phyloP scores from a whole-genome alignment of 2,888 invertebrate species.

The Zaprionus lineosus region DNA sequence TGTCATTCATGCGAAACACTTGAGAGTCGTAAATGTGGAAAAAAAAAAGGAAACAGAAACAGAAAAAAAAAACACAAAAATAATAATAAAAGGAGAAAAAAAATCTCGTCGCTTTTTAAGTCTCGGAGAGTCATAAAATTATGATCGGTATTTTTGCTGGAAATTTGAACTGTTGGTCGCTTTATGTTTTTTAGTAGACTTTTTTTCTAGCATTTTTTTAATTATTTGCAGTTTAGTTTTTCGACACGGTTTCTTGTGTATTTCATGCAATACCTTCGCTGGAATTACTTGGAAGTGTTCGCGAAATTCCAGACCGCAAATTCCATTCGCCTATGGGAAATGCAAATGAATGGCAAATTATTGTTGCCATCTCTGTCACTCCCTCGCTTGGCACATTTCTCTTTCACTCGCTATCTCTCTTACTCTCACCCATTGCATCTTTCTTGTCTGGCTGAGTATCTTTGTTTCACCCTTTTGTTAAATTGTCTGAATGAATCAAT shows the following conservation, averaged over 20 bases:
- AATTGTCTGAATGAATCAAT: conserved; percentile 52
- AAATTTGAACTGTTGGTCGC: conserved; percentile 48
- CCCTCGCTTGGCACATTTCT: conserved; percentile 11
- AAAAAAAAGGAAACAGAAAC: conserved; percentile 58
- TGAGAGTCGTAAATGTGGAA: conserved; percentile 58
- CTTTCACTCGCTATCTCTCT: background rate
- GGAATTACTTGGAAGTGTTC: conserved; percentile 48
- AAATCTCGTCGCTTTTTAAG: conserved; percentile 32
- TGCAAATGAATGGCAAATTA: conserved; percentile 42
- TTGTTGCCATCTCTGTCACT: background rate
- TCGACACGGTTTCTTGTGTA: conserved; percentile 67
- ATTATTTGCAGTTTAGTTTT: conserved; percentile 62
- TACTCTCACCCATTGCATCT: background rate
- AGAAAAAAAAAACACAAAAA: conserved; percentile 1
- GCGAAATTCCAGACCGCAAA: conserved; percentile 53
- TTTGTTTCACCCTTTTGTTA: background rate
- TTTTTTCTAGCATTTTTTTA: conserved; percentile 50
- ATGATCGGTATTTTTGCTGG: conserved; percentile 72
- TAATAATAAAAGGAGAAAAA: background rate
- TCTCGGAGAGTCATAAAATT: conserved; percentile 61
- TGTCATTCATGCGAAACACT: conserved; percentile 76
- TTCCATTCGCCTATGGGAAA: conserved; percentile 6
- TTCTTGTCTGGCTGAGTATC: too few species aligned
- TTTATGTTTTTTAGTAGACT: conserved; percentile 18
- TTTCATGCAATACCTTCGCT: conserved; percentile 74